A percentile compares a stretch with the other conserved stretches of the same genome.
Evolutionary conservation across 2,888 invertebrate genomes (phyloP).

Genomic region (Aromia moschata): DNA sequence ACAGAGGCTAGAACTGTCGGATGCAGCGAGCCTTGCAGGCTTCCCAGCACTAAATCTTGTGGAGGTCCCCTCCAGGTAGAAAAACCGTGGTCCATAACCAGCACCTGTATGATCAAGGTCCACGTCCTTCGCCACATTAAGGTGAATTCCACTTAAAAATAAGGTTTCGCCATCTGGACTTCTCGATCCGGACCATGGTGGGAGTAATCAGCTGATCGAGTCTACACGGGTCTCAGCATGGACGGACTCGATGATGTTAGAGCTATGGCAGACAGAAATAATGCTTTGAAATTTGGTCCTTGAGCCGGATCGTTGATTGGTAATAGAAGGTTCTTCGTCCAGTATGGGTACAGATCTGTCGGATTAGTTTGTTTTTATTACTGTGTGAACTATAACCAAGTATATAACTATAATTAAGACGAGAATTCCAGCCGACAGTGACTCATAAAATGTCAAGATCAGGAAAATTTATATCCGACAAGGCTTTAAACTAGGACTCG

Average conservation of each 20-base stretch:
- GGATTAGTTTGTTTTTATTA: too few species aligned
- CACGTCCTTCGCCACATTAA: slow-evolving; percentile 92
- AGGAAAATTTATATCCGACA: too few species aligned
- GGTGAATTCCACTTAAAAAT: slow-evolving; percentile 97
- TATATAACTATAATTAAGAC: too few species aligned
- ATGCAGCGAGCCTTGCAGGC: slow-evolving; percentile 99
- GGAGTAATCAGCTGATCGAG: slow-evolving; percentile 99
- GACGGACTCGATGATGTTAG: slow-evolving; percentile 99
- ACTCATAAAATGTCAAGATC: too few species aligned
- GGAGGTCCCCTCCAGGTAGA: slow-evolving; percentile 99
- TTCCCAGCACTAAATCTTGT: slow-evolving; percentile 99
- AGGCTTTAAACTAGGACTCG: too few species aligned
- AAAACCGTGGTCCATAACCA: slow-evolving; percentile 95
- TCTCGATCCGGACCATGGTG: slow-evolving; percentile 99
- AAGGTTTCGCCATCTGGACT: slow-evolving; percentile 98
- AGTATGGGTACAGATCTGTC: too few species aligned
- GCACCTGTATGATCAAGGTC: slow-evolving; percentile 88
- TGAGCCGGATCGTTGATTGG: too few species aligned
- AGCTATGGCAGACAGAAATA: slow-evolving; percentile 45
- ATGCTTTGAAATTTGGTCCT: too few species aligned
- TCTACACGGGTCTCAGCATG: slow-evolving; percentile 96
- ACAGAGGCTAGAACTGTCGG: too few species aligned
- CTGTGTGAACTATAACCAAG: too few species aligned
- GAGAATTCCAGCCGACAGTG: too few species aligned
- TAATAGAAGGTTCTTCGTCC: too few species aligned